Conservation (phyloP, 2,113 vertebrate species). For the Ciconia boyciana region DNA sequence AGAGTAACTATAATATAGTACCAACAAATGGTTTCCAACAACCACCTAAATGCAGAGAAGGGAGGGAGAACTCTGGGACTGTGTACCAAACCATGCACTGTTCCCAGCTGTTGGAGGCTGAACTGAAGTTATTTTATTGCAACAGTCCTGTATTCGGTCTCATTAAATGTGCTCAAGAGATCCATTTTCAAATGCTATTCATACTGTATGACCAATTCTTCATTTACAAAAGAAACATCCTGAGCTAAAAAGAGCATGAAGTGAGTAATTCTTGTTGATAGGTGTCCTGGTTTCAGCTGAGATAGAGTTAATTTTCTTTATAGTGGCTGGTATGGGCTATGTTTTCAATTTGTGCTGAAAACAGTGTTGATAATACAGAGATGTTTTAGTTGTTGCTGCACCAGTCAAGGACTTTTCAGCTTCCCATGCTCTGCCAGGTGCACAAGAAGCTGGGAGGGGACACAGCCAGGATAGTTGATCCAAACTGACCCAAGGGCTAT, state of each 20-base stretch:
- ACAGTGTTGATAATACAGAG: no score
- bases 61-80: not conserved
- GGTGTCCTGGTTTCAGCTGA: no score
- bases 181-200: not conserved
- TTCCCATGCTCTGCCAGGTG: no score
- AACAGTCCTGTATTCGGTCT: not conserved
- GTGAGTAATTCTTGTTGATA: not conserved
- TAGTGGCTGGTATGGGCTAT: no score
- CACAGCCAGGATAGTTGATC: no score
- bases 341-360: no score
- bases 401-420: no score
- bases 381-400: no score
- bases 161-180: not conserved
- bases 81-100: not conserved
- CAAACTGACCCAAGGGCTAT: no score
- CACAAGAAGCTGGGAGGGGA: no score
- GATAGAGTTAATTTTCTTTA: no score
- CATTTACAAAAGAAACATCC: not conserved
- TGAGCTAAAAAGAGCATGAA: not conserved
- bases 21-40: not conserved
- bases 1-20: not conserved
- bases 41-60: not conserved
- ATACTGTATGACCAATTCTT: not conserved
- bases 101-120: not conserved
- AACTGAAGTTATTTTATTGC: not conserved